Base-by-base conservation (phyloP, 2,797 vertebrate species). In the Hephaestus fuliginosus region DNA sequence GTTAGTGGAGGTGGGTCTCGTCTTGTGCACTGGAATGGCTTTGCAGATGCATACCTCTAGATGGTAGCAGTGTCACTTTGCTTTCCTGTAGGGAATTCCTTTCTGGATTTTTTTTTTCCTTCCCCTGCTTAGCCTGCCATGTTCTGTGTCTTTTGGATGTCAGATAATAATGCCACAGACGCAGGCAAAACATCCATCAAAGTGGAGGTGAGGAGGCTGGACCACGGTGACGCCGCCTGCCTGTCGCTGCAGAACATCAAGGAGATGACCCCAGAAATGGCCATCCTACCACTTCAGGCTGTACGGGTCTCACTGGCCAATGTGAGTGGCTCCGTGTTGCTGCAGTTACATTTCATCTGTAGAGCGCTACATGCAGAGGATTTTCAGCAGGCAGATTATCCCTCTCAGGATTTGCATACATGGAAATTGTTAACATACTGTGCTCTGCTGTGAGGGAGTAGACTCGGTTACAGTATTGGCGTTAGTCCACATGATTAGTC, bases 131-230 rank as follows among this genome's bases (percentile, higher is more conserved):
- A 43, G 72, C 30, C 46, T 49, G n/a, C 6, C 7, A 7, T 75
- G 18, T 18, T 39, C 13, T 76, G 13, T 86, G 28, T 73, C 11
- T 67, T 83, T 68, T 72, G n/a, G 11, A 65, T 78, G 25, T 25
- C 73, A 89, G 86, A 77, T 43, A n/a, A 76, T 60, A 55, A 71
- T 22, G 30, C 48, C 52, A 49, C 20, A 17, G 69, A 70, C 7
- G 78, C 60, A 14, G 39, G 56, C 13, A 52, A 82, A 55, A 62
- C 67, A 5, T 89, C 90, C 52, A 89, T 96, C 78, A 82, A 85
- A 30, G 88, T 96, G 81, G 94, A 96, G 84, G 92, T 96, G 77
- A 88, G 72, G 83, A 91, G 91, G 82, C 81, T 96, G 84, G 96
- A 96, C 81, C 85, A 93, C 8, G 95, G 96, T 10, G 95, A 95